Base-by-base conservation (phyloP, 2,113 vertebrate genomes). In the Cnemophilus loriae region DNA sequence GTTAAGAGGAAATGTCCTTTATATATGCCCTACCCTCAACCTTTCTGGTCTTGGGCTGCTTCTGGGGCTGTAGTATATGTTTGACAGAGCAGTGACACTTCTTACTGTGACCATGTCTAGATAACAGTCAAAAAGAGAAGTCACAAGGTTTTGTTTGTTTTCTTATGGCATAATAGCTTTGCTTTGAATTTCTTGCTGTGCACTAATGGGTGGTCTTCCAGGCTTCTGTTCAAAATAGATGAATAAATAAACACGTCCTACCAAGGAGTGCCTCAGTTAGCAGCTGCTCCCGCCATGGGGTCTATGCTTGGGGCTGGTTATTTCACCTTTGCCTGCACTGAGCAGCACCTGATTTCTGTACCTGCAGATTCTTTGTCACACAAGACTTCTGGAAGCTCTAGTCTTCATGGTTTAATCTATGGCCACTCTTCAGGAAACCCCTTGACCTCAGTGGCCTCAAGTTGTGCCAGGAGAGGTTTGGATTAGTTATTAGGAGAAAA, bases 41-140 rank as follows among this genome's bases (percentile, higher is more conserved):
- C 23, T 56, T 35, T 75, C 24, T 44, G 47, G 3, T 78, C 53
- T 50, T 57, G 32, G 50, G 21, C 28, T 1, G 3, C 7, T 57
- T 68, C 46, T 69, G 55, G 41, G 39, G 12, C 42, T 57, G 35
- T 42, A 42, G 16, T 17, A 5, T 35, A 10, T 3, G 8, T 80
- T 68, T 60, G 35, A 32, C 28, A 37, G 49, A 14, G 39, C 37
- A 59, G 50, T 19, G 35, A 39, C 11, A 4, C 28, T 82, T 5
- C 69, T 78, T 11, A 12, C 49, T 7, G 3, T 0, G 2, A 22
- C 33, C 77, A 32, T 1, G 0, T 20, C 6, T 9, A 27, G 42
- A 11, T 10, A 28, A 74, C 13, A 46, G 35, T 30, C n/a, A 44
- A 41, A 52, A 81, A 32, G 30, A 60, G 18, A 75, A 69, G 19